Conservation (phyloP, 2,888 invertebrate species). For the Eupithecia abbreviata region DNA sequence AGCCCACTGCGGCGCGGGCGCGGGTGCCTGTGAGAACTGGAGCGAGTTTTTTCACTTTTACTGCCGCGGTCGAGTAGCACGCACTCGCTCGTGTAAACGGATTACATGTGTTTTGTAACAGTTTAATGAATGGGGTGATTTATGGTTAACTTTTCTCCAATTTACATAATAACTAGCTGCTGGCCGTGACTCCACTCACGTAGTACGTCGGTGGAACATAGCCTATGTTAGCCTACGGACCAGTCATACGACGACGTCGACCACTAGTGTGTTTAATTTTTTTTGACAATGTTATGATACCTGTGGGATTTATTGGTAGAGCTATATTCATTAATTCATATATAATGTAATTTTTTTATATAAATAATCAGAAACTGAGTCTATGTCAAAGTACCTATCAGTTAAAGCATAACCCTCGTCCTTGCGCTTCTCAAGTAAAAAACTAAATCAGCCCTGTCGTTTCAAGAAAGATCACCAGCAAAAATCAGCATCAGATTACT, state of each 20-base stretch:
- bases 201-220: not conserved
- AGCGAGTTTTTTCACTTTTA: slow-evolving; percentile 75
- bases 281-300: no score
- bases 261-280: no score
- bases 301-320: no score
- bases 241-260: no score
- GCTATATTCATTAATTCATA: no score
- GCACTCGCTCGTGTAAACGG: slow-evolving; percentile 25
- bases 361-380: no score
- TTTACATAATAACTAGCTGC: not conserved
- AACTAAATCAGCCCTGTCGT: not conserved
- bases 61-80: slow-evolving; percentile 51
- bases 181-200: not conserved
- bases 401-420: not conserved
- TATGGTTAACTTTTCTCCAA: not conserved
- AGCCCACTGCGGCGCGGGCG: slow-evolving; percentile 39
- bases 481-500: no score
- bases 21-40: slow-evolving; percentile 71
- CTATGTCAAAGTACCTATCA: not conserved
- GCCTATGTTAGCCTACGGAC: not conserved
- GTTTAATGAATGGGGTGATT: not conserved
- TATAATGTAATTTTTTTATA: no score
- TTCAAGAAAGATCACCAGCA: no score
- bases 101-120: slow-evolving; percentile 33
- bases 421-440: not conserved